Percentiles rank a stretch among this genome's conserved stretches.
Evolutionary conservation across 2,797 vertebrate species (phyloP).

Genomic region (Vespertilio murinus): DNA sequence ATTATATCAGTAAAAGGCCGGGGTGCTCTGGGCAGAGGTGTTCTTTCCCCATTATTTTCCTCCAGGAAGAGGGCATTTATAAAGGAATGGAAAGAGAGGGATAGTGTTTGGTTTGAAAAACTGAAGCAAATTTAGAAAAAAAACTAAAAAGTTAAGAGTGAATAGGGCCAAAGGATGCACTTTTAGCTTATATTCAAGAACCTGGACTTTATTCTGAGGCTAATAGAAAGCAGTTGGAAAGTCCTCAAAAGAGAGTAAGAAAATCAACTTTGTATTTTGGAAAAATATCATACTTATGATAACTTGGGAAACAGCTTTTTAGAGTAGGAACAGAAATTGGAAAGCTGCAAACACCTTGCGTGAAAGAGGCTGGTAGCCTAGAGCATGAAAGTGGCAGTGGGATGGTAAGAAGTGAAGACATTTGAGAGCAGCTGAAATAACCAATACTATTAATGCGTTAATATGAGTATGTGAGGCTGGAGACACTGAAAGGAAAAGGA

Average conservation of each 20-base stretch:
- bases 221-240: neutral
- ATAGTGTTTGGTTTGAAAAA: neutral
- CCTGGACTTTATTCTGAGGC: neutral
- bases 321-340: neutral
- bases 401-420: neutral
- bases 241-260: neutral
- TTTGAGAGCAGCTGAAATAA: neutral
- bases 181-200: neutral
- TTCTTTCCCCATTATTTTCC: neutral
- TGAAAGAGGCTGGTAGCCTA: neutral
- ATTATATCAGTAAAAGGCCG: neutral
- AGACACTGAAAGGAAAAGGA: neutral
- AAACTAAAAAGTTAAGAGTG: neutral
- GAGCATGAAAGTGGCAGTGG: neutral
- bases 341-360: neutral
- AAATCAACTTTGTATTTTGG: neutral
- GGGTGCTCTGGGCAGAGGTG: neutral
- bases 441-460: neutral
- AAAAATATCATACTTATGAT: neutral
- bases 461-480: neutral
- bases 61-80: neutral
- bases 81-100: neutral
- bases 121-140: neutral
- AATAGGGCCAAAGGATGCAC: neutral
- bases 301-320: neutral